Base-by-base conservation (phyloP, 2,888 invertebrate species). In the Parapristionchus giblindavisi region DNA sequence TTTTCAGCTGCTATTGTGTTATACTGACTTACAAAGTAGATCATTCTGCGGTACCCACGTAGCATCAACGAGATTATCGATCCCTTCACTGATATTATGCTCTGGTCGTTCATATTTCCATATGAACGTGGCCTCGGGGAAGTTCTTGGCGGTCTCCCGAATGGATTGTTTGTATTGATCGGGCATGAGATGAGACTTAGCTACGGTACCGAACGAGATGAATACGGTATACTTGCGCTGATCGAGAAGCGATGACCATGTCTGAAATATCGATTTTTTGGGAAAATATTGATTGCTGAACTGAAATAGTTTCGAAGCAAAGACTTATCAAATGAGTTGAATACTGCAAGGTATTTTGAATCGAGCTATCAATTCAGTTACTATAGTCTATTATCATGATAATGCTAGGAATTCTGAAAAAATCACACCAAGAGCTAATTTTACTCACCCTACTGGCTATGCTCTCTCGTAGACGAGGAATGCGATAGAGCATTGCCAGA, bases 151-250 rank as follows among this genome's bases (percentile, higher is more conserved):
- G n/a, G n/a, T n/a, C n/a, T 74, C 65, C 2, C 78, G 52, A n/a
- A 82, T 75, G 2, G 77, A 74, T 3, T 21, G 48, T 51, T 80
- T 82, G 65, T 77, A 75, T 21, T 75, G 4, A 5, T 68, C 52
- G 3, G 68, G 68, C 68, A 68, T 68, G 24, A 68, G 52, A 27
- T n/a, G 52, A 24, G 51, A 52, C 36, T 68, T 68, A 1, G 68
- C 68, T 1, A 68, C 68, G 2, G 68, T 52, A n/a, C 68, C 68
- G 52, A 68, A 68, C 8, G 68, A 68, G 34, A 68, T 34, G 4
- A 68, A 52, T 3, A 68, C 68, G n/a, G 68, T 68, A 11, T 52
- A 32, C 1, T 48, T 17, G 27, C 68, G 68, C 3, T 52, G 68
- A n/a, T 51, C 34, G 36, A 68, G 34, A 24, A 68, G 51, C 29